Conservation (phyloP, 1,140 invertebrate species). For the Rhagoletis zephyria region DNA sequence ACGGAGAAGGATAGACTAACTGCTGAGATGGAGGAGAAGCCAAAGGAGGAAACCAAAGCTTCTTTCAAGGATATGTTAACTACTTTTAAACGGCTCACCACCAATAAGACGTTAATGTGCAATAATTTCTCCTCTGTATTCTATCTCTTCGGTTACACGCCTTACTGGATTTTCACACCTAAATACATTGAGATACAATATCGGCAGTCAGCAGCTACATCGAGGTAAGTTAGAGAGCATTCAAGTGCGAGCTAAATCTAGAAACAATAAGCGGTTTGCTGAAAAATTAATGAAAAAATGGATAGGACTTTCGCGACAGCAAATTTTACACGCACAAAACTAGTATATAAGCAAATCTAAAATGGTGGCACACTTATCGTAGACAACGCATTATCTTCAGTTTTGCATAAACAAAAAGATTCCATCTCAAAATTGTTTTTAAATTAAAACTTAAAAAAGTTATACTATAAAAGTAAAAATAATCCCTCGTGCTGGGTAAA, state of each 20-base stretch:
- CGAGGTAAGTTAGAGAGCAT: conserved; percentile 67
- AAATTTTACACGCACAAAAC: too few species aligned
- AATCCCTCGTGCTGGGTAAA: too few species aligned
- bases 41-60: conserved; percentile 65
- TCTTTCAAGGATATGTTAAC: conserved; percentile 77
- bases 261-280: not conserved
- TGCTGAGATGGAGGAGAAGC: conserved; percentile 61
- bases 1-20: conserved; percentile 62
- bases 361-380: too few species aligned
- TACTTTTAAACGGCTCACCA: conserved; percentile 78
- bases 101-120: conserved; percentile 80
- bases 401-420: too few species aligned
- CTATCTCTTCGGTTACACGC: conserved; percentile 82
- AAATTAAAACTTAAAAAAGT: too few species aligned
- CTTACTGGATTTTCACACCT: conserved; percentile 84
- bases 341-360: too few species aligned
- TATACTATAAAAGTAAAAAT: too few species aligned
- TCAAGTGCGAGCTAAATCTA: not conserved
- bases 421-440: too few species aligned
- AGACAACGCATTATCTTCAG: too few species aligned
- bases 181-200: conserved; percentile 86
- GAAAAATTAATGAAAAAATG: too few species aligned
- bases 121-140: conserved; percentile 81
- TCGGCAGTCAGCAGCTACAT: conserved; percentile 80
- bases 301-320: too few species aligned